Percentiles rank a stretch among this genome's conserved stretches.
phyloP scores from a whole-genome alignment of 2,888 invertebrate species.

The Seira sanloemensis region DNA sequence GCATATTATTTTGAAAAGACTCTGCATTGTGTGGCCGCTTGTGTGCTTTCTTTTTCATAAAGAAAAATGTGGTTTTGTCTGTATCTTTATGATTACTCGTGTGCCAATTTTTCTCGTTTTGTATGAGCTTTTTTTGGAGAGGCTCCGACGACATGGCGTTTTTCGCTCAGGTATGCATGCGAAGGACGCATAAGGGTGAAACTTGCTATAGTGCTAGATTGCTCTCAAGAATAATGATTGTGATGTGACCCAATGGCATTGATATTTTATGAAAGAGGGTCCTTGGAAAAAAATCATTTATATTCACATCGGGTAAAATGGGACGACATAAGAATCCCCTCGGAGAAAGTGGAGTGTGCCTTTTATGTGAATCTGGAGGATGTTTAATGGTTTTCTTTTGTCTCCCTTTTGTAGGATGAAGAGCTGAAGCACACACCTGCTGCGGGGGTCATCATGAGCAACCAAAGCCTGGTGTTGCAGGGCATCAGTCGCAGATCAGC shows the following conservation, averaged over 20 bases:
- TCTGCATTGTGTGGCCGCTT: conserved; percentile 30
- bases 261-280: not conserved
- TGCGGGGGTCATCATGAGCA: conserved; percentile 88
- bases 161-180: not conserved
- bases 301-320: not conserved
- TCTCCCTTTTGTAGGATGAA: conserved; percentile 82
- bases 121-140: too few relatives aligned
- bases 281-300: not conserved
- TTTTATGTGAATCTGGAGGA: conserved; percentile 9
- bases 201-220: not conserved
- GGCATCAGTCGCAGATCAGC: conserved; percentile 84
- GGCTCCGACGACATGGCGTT: not conserved
- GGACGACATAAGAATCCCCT: conserved; percentile 5
- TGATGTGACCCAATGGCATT: not conserved
- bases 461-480: conserved; percentile 89
- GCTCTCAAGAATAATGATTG: not conserved
- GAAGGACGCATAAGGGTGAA: not conserved
- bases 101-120: not conserved
- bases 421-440: conserved; percentile 90
- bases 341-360: conserved; percentile 11
- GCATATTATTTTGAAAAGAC: not conserved
- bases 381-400: conserved; percentile 30
- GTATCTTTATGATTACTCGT: conserved; percentile 23
- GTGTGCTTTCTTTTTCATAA: conserved; percentile 29
- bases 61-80: conserved; percentile 42